A percentile compares a stretch with the other conserved stretches of the same genome.
Conservation (phyloP, 1,140 invertebrate species). For the Alviniconcha marisindica region DNA sequence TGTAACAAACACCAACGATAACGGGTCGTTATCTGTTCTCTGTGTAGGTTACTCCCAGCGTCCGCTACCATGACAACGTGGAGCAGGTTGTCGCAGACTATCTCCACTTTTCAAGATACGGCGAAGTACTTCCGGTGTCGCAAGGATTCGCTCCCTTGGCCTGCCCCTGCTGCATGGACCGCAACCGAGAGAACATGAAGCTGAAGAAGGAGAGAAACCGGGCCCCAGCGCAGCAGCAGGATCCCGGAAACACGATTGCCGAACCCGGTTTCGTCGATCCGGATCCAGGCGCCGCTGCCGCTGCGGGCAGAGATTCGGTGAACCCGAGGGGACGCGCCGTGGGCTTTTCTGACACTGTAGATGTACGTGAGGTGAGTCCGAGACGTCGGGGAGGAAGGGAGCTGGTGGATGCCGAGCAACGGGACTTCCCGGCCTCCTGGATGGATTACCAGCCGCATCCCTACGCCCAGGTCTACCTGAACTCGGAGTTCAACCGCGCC, state of each 20-base stretch:
- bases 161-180: conserved; percentile 64
- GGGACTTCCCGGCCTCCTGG: conserved; percentile 44
- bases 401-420: background rate
- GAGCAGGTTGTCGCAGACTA: conserved; percentile 66
- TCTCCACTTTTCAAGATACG: conserved; percentile 61
- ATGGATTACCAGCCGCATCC: conserved; percentile 61
- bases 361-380: background rate
- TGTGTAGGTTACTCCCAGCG: conserved; percentile 2
- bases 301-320: background rate
- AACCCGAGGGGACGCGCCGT: background rate
- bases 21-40: no score
- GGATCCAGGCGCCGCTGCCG: no score
- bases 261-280: background rate
- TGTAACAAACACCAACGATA: no score
- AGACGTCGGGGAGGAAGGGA: background rate
- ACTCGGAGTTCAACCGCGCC: conserved; percentile 66
- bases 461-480: conserved; percentile 60
- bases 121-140: conserved; percentile 59
- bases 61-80: conserved; percentile 43
- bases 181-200: conserved; percentile 61
- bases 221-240: background rate
- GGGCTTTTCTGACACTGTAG: background rate
- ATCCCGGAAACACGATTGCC: background rate
- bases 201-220: conserved; percentile 20
- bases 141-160: conserved; percentile 48